Percentiles rank a stretch among this genome's conserved stretches.
Evolutionary conservation across 2,113 vertebrate genomes (phyloP).

Genomic region (Lycocorax pyrrhopterus): DNA sequence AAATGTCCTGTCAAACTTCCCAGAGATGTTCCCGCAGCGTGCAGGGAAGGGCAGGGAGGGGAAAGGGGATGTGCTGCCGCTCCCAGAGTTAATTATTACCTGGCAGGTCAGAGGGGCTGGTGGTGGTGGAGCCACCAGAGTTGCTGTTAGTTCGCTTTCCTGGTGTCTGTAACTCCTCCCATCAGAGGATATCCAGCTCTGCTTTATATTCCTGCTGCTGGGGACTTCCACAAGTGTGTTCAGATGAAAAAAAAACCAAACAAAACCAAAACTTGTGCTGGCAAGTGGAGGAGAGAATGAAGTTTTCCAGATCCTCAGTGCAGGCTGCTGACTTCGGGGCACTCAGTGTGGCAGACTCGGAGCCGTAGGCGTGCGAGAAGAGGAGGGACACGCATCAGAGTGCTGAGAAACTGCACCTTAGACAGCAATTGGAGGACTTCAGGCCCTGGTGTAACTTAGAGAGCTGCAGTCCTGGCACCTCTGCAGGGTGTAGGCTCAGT

Average conservation of each 20-base stretch:
- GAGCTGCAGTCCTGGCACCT: not conserved
- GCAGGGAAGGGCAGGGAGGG: conserved; percentile 5
- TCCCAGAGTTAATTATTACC: conserved; percentile 32
- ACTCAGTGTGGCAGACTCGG: not conserved
- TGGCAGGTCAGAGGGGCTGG: not conserved
- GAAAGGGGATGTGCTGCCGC: not conserved
- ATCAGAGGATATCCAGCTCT: not conserved
- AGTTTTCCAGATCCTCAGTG: not conserved
- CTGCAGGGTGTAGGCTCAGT: not conserved
- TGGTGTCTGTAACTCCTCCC: not conserved
- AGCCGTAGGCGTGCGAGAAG: fast-evolving
- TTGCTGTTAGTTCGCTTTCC: not conserved
- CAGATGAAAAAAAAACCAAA: not conserved
- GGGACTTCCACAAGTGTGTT: not conserved
- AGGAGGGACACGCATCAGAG: fast-evolving
- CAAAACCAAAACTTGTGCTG: not conserved
- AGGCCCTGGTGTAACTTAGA: not conserved
- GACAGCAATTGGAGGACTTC: not conserved
- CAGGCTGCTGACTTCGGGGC: not conserved
- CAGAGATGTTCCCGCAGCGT: not conserved
- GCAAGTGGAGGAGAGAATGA: not conserved
- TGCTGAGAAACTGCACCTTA: not conserved
- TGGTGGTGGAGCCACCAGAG: not conserved
- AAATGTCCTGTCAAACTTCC: conserved; percentile 52
- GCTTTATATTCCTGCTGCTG: not conserved